Evolutionary conservation across 2,888 invertebrate species (phyloP).

Genomic region (Pammene aurita): DNA sequence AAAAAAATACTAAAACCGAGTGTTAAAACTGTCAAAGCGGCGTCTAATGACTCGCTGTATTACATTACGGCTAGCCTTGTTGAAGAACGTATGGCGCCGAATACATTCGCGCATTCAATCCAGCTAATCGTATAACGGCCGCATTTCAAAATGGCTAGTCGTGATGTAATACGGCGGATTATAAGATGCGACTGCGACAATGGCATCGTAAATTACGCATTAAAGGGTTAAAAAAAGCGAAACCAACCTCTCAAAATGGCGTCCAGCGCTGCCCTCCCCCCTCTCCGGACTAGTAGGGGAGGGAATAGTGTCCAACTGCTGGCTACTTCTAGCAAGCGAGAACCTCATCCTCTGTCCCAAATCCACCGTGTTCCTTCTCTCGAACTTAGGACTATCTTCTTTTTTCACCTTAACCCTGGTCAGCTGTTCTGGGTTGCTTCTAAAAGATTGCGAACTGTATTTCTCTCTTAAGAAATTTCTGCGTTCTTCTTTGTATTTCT

Average conservation of each 20-base stretch:
- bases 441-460: slow-evolving; percentile 91
- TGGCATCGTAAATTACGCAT: too few species aligned
- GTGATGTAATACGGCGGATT: too few species aligned
- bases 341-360: slow-evolving; percentile 76
- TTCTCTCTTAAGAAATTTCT: slow-evolving; percentile 92
- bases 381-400: slow-evolving; percentile 68
- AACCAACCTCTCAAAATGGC: slow-evolving; percentile 58
- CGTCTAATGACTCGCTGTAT: too few species aligned
- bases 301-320: slow-evolving; percentile 68
- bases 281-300: slow-evolving; percentile 61
- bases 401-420: slow-evolving; percentile 73
- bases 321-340: slow-evolving; percentile 69
- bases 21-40: too few species aligned
- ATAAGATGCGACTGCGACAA: too few species aligned
- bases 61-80: too few species aligned
- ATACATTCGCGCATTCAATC: too few species aligned
- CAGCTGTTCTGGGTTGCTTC: slow-evolving; percentile 84
- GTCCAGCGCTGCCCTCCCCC: slow-evolving; percentile 45
- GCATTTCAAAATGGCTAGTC: too few species aligned
- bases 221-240: slow-evolving; percentile 16
- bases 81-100: too few species aligned
- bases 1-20: too few species aligned
- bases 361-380: slow-evolving; percentile 77
- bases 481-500: slow-evolving; percentile 95
- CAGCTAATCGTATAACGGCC: too few species aligned